These are phyloP conservation scores for Hestina assimilis DNA, from an alignment of 1,140 invertebrate genomes.

Conservation along the genomic window DNA sequence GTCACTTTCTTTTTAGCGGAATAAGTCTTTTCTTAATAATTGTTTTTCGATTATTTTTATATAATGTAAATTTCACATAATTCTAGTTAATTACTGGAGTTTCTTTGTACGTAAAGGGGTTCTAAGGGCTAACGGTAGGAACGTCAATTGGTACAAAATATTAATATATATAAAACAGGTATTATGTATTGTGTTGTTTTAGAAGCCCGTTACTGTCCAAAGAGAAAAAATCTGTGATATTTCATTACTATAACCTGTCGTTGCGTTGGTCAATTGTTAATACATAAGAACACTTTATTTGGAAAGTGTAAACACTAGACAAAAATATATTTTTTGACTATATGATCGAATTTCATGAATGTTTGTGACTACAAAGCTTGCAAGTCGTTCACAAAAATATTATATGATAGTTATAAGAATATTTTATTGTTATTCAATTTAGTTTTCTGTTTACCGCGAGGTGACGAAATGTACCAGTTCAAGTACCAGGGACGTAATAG, in stretches of 20 bases:
- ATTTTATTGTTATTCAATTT: constrained; percentile 78
- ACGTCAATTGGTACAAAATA: constrained; percentile 66
- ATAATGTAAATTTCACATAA: constrained; percentile 61
- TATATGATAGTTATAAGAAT: constrained; percentile 76
- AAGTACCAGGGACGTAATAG: constrained; percentile 74
- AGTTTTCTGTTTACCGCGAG: constrained; percentile 72
- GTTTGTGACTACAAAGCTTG: constrained; percentile 70
- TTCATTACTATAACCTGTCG: constrained; percentile 77
- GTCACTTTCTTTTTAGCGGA: constrained; percentile 64
- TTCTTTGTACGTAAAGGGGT: constrained; percentile 74
- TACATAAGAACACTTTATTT: constrained; percentile 67
- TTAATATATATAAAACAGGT: constrained; percentile 51
- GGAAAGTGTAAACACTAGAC: constrained; percentile 65
- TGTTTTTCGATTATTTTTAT: constrained; percentile 65
- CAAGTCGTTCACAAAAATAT: constrained; percentile 73
- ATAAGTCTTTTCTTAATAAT: constrained; percentile 66
- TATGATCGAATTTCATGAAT: constrained; percentile 72
- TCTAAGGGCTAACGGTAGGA: constrained; percentile 55
- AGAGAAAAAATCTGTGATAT: constrained; percentile 80
- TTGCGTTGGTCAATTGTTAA: constrained; percentile 79
- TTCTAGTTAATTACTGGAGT: constrained; percentile 64
- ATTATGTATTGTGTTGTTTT: constrained; percentile 44
- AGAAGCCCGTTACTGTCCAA: constrained; percentile 77
- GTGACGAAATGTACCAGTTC: constrained; percentile 75
- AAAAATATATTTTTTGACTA: constrained; percentile 78